phyloP scores from a whole-genome alignment of 2,113 vertebrate genomes.

The Engystomops pustulosus region DNA sequence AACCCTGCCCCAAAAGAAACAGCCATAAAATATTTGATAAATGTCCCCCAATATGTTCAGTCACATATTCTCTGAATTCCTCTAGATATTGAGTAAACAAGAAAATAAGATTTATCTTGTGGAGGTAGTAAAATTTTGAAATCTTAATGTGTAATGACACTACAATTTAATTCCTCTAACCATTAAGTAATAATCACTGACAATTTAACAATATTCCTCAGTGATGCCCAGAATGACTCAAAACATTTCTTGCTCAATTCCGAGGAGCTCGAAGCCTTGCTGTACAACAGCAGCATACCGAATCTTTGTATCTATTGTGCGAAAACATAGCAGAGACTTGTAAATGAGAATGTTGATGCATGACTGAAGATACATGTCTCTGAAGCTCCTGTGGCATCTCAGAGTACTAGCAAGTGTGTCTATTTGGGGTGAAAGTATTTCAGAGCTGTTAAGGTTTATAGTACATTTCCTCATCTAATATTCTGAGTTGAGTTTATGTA shows the following conservation, averaged over 20 bases:
- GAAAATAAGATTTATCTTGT: too few species aligned
- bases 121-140: too few species aligned
- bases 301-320: conserved; percentile 14
- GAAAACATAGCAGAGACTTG: conserved; percentile 20
- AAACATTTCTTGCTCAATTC: not conserved
- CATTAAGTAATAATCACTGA: not conserved
- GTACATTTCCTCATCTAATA: conserved; percentile 56
- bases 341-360: conserved; percentile 26
- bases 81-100: too few species aligned
- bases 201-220: not conserved
- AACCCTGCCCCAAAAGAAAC: too few species aligned
- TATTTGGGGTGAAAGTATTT: conserved; percentile 54
- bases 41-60: too few species aligned
- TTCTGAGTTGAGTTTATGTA: conserved; percentile 59
- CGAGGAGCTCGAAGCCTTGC: not conserved
- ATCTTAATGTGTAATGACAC: not conserved
- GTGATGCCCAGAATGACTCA: not conserved
- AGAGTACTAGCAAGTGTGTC: conserved; percentile 42
- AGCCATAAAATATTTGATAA: too few species aligned
- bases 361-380: conserved; percentile 27
- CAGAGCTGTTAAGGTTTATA: conserved; percentile 54
- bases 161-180: not conserved
- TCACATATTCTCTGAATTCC: too few species aligned
- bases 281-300: not conserved
- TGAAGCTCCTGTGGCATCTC: conserved; percentile 31